phyloP scores from a whole-genome alignment of 2,113 vertebrate species.

The Datnioides undecimradiatus region DNA sequence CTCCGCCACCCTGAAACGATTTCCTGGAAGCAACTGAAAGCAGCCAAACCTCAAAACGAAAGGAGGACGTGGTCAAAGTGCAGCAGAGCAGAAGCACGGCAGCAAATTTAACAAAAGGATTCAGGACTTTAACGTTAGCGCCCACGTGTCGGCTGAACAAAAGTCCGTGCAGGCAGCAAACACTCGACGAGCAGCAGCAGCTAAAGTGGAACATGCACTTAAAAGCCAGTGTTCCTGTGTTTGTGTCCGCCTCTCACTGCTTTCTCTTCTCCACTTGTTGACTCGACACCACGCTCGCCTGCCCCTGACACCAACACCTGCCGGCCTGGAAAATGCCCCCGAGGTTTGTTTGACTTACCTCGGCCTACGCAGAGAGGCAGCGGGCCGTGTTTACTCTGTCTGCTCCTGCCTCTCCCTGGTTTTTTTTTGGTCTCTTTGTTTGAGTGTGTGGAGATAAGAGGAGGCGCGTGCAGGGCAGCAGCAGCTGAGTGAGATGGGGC shows the following conservation, averaged over 20 bases:
- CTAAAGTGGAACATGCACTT: slow-evolving; percentile 7
- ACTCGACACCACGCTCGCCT: slow-evolving; percentile 74
- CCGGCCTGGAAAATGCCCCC: slow-evolving; percentile 74
- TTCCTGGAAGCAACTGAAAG: too few relatives aligned
- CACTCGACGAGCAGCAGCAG: background rate
- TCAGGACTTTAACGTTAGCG: background rate
- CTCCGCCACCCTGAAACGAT: too few relatives aligned
- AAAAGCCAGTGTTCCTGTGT: slow-evolving; percentile 15
- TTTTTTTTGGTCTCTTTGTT: slow-evolving; percentile 66
- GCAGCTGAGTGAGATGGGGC: slow-evolving; percentile 57
- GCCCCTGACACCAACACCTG: slow-evolving; percentile 82
- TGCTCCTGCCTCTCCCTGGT: slow-evolving; percentile 40
- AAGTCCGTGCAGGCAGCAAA: slow-evolving; percentile 8
- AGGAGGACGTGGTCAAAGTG: background rate
- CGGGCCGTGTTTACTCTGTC: slow-evolving; percentile 75
- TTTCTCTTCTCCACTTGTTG: slow-evolving; percentile 53
- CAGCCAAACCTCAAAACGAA: too few relatives aligned
- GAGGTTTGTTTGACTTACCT: slow-evolving; percentile 84
- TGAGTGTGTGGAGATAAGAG: slow-evolving; percentile 83
- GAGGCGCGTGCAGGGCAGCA: slow-evolving; percentile 70
- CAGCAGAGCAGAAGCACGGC: background rate
- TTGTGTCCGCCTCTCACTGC: slow-evolving; percentile 9
- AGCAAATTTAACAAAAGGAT: background rate
- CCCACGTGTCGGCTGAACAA: background rate
- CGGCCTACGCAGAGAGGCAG: slow-evolving; percentile 64